Evolutionary conservation across 2,113 vertebrate species (phyloP), one percentile per base, ranked within the genome.

Genomic region (Cyanoliseus patagonus): DNA sequence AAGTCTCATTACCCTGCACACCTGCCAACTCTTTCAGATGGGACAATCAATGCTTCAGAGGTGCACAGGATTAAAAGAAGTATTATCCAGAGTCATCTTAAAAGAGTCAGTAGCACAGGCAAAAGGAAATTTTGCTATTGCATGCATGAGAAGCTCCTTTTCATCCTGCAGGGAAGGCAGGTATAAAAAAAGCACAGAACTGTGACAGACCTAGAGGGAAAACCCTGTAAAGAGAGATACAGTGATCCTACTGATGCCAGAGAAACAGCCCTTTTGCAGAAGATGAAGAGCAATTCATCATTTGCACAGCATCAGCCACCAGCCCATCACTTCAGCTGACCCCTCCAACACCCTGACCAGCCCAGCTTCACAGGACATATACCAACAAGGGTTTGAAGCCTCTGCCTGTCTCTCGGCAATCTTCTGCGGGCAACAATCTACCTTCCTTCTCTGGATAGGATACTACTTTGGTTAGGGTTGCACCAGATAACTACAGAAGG

Each of bases 361-460:
- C 55, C 22, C n/a, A 62, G 24, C 57, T 75, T 19, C 0, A 0
- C 47, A 51, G 39, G 78, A 35, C 70, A 51, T 42, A 22, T 0
- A 0, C 37, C 52, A n/a, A 24, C 0, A 0, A 7, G 46, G n/a
- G 64, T 83, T 1, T 4, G 22, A n/a, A 81, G 17, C 52, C 51
- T 42, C 46, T 1, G 5, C 16, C 24, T 42, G 20, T 17, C 24
- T 57, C 46, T 63, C 41, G 17, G 64, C 14, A 92, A n/a, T 28
- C 22, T 72, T 37, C 88, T 23, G 11, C 10, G 31, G 23, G n/a
- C n/a, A 87, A 35, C 55, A 57, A 30, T 17, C 41, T 19, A 17
- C 24, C 59, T 23, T 77, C 44, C 23, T 68, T 41, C 90, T 57
- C 67, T 31, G 59, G 75, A 61, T 0, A 61, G 42, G 23, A 68